Evolutionary conservation across 2,888 invertebrate genomes (phyloP).

Genomic region (Artemia sinica): DNA sequence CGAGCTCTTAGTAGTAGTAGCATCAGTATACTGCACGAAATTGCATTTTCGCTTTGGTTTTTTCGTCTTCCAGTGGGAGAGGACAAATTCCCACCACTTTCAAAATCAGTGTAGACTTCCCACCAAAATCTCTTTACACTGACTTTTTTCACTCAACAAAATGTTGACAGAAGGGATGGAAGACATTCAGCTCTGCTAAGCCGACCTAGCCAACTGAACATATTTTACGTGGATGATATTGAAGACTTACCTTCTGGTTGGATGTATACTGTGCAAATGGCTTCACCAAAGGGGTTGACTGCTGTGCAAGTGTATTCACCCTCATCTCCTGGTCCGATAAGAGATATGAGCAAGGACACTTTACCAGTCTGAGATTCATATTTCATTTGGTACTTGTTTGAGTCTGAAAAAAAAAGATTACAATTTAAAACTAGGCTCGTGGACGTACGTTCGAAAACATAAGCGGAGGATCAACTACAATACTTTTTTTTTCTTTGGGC

Average conservation of each 20-base stretch:
- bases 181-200: no score
- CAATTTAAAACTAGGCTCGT: not conserved
- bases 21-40: no score
- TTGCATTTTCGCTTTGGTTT: no score
- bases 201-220: no score
- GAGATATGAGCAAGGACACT: slow-evolving; percentile 74
- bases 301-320: slow-evolving; percentile 92
- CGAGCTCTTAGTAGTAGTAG: no score
- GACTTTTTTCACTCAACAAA: no score
- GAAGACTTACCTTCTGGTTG: slow-evolving; percentile 47
- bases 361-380: slow-evolving; percentile 80
- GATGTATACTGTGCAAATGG: slow-evolving; percentile 84
- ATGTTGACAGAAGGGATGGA: no score
- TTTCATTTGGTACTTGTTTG: slow-evolving; percentile 69
- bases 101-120: no score
- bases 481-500: not conserved
- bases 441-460: not conserved
- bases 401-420: slow-evolving; percentile 35
- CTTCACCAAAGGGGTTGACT: slow-evolving; percentile 86
- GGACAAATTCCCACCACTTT: no score
- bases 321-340: slow-evolving; percentile 86
- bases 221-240: no score
- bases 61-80: no score
- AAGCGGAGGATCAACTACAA: not conserved
- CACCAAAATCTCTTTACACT: no score